phyloP scores from a whole-genome alignment of 2,797 vertebrate species.

The Potorous gilbertii region DNA sequence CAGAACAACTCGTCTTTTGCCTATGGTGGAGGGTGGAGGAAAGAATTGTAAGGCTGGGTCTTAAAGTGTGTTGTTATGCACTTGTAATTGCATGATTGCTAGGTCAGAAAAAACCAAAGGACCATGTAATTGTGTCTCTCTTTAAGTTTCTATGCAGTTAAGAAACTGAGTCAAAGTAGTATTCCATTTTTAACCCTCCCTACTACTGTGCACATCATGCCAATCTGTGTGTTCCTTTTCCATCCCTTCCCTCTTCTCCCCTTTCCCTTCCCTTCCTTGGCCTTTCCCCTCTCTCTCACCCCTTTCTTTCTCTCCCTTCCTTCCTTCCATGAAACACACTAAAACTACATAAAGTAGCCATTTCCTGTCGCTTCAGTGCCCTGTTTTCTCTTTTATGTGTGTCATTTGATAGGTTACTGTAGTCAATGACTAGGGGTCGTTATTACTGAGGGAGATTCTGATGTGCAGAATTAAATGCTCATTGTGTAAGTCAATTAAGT shows the following conservation, averaged over 20 bases:
- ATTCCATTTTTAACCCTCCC: not conserved
- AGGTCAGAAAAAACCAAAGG: not conserved
- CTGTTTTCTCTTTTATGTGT: not conserved
- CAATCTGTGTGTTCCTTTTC: not conserved
- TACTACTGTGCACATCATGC: not conserved
- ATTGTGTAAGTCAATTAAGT: not conserved
- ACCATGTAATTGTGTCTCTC: not conserved
- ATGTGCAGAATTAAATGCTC: not conserved
- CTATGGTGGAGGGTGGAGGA: not conserved
- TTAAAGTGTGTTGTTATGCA: not conserved
- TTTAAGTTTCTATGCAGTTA: not conserved
- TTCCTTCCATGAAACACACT: not conserved
- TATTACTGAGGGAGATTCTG: not conserved
- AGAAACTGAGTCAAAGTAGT: not conserved
- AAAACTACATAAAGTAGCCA: not conserved
- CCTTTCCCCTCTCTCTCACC: too few relatives aligned
- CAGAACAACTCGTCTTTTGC: not conserved
- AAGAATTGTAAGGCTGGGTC: not conserved
- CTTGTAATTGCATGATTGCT: too few relatives aligned
- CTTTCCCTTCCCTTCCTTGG: not conserved
- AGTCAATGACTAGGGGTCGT: not conserved
- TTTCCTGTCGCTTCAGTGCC: not conserved
- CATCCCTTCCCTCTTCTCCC: not conserved
- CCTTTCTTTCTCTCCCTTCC: not conserved
- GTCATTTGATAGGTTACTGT: not conserved